Evolutionary conservation across 2,113 vertebrate genomes (phyloP).

Genomic region (Brachionichthys hirsutus): DNA sequence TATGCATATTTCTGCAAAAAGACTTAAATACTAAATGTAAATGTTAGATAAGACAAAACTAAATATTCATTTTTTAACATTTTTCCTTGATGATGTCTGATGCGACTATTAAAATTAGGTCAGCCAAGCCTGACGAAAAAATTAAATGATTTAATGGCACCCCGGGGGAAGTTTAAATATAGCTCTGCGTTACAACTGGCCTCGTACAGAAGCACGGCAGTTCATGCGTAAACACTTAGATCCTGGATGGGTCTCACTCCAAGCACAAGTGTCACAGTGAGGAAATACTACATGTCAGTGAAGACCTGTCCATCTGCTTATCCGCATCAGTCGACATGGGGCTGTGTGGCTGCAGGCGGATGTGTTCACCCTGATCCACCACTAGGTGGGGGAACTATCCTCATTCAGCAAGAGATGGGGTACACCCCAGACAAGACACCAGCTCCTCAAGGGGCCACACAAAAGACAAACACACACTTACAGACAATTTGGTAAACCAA

Average conservation of each 20-base stretch:
- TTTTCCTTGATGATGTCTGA: constrained; percentile 59
- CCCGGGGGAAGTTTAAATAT: constrained; percentile 78
- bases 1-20: constrained; percentile 10
- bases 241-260: constrained; percentile 11
- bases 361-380: constrained; percentile 39
- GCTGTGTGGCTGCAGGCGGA: neutral
- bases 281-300: constrained; percentile 11
- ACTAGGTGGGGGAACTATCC: no score
- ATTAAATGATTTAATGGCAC: constrained; percentile 80
- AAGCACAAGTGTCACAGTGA: constrained; percentile 7
- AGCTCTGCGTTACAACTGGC: constrained; percentile 66
- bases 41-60: constrained; percentile 36
- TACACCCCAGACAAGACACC: no score
- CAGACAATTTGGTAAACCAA: no score
- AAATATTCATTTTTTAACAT: constrained; percentile 43
- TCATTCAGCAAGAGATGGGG: no score
- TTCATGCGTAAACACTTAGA: constrained; percentile 65
- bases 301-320: constrained; percentile 7
- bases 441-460: no score
- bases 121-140: constrained; percentile 77
- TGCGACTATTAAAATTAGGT: constrained; percentile 74
- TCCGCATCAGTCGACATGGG: constrained; percentile 6
- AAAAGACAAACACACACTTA: no score
- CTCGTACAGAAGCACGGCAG: constrained; percentile 59
- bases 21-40: constrained; percentile 34